Base-by-base conservation (phyloP, 2,888 invertebrate species). In the Griposia aprilina region DNA sequence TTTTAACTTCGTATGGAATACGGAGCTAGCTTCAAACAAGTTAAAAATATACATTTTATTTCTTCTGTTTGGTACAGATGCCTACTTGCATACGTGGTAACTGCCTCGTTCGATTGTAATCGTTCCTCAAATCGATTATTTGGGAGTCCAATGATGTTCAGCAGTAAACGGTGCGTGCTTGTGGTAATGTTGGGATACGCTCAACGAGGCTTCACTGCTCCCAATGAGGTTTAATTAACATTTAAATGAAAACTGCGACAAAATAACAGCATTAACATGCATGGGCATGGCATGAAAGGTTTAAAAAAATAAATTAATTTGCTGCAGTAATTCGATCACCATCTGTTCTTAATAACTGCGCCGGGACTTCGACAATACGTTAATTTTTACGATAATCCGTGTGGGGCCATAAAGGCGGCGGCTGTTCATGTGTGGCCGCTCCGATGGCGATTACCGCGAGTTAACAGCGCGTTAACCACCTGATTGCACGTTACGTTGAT, bases 331-430 rank as follows among this genome's bases (percentile, higher is more conserved):
- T 84, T 81, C 65, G 78, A 83, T 81, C 60, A 59, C 67, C 36
- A 75, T 65, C 57, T 70, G 84, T 78, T 86, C 78, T 78, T 84
- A 89, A 85, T 87, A 90, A 86, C 77, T 81, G 80, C 36, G 69
- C 11, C 70, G 76, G 86, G 82, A 88, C 86, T 88, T 89, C 85
- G 86, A 82, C 83, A 76, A 87, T 84, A 77, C 83, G 88, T 91
- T 85, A 84, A 89, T 90, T 88, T 89, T 88, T 78, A 89, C 82
- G 84, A 80, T 89, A 86, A 88, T 88, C 82, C 88, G 74, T 76
- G 84, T 81, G 80, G 70, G 86, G 82, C 79, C 80, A 81, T 87
- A 84, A 83, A 78, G 71, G 87, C 36, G 62, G 57, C 23, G 23
- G 55, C 65, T 81, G 65, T 79, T 81, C 77, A 79, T 76, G 76